Percentiles rank a stretch among this genome's conserved stretches.
phyloP scores from a whole-genome alignment of 2,113 vertebrate species.

The Rhabdomys dilectus region DNA sequence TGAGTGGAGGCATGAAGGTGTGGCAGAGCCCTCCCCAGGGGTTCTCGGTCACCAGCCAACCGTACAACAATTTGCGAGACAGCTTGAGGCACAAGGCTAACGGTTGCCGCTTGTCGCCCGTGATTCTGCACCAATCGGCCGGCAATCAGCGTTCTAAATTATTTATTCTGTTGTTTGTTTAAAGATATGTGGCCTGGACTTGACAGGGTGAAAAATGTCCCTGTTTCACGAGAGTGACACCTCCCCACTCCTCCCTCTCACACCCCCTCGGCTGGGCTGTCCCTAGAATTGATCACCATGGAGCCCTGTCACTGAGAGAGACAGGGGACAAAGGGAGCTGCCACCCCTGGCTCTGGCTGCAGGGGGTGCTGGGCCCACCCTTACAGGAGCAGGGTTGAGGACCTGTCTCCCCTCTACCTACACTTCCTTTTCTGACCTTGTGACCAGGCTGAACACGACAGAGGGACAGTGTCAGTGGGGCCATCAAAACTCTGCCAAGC shows the following conservation, averaged over 20 bases:
- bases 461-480: neutral
- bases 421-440: neutral
- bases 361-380: neutral
- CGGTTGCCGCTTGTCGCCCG: slow-evolving; percentile 91
- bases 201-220: slow-evolving; percentile 85
- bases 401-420: neutral
- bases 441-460: neutral
- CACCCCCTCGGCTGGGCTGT: neutral
- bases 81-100: slow-evolving; percentile 90
- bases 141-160: slow-evolving; percentile 82
- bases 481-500: neutral
- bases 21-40: slow-evolving; percentile 78
- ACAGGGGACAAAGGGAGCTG: neutral
- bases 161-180: slow-evolving; percentile 89
- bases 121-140: slow-evolving; percentile 83
- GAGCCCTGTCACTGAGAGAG: neutral
- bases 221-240: slow-evolving; percentile 66
- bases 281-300: slow-evolving; percentile 39
- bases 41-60: slow-evolving; percentile 84
- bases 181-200: slow-evolving; percentile 82
- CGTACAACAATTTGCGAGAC: slow-evolving; percentile 91
- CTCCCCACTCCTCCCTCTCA: neutral
- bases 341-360: neutral
- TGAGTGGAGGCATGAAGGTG: accelerated
- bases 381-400: neutral